A percentile compares a stretch with the other conserved stretches of the same genome.
These are phyloP conservation scores for Drosophila dives DNA, from an alignment of 2,888 invertebrate species.

Conservation along the genomic window DNA sequence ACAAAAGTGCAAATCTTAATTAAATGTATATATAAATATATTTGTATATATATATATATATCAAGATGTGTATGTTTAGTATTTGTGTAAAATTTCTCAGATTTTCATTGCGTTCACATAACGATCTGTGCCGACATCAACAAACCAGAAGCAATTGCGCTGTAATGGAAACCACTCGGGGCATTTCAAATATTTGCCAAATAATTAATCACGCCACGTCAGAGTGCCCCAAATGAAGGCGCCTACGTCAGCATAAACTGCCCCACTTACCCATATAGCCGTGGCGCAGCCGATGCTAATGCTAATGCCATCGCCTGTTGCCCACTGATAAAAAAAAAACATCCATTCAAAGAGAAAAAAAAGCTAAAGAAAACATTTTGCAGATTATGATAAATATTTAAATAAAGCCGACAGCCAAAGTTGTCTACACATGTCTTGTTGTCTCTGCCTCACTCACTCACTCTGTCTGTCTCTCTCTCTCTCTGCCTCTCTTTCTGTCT, in stretches of 20 bases:
- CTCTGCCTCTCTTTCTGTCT: not conserved
- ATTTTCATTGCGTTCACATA: conserved; percentile 21
- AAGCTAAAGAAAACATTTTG: not conserved
- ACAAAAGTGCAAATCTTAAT: conserved; percentile 68
- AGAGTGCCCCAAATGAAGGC: conserved; percentile 21
- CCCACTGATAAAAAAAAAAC: conserved; percentile 53
- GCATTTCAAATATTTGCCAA: conserved; percentile 72
- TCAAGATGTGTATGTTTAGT: not conserved
- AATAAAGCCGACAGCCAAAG: conserved; percentile 66
- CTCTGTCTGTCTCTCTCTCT: not conserved
- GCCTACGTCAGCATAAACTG: conserved; percentile 44
- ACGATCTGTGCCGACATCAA: not conserved
- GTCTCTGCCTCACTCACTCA: not conserved
- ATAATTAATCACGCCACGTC: conserved; percentile 78
- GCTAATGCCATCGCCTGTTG: conserved; percentile 36
- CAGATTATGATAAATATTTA: conserved; percentile 67
- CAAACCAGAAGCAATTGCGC: conserved; percentile 6
- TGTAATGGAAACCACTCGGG: conserved; percentile 58
- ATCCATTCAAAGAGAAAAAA: not conserved
- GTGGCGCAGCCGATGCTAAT: conserved; percentile 2
- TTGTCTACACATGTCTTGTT: conserved; percentile 39
- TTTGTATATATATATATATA: not conserved
- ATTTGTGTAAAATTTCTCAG: conserved; percentile 33
- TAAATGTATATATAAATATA: conserved; percentile 40
- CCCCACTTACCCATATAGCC: not conserved